phyloP scores from a whole-genome alignment of 1,140 invertebrate genomes.

The Panagrolaimus sp. region DNA sequence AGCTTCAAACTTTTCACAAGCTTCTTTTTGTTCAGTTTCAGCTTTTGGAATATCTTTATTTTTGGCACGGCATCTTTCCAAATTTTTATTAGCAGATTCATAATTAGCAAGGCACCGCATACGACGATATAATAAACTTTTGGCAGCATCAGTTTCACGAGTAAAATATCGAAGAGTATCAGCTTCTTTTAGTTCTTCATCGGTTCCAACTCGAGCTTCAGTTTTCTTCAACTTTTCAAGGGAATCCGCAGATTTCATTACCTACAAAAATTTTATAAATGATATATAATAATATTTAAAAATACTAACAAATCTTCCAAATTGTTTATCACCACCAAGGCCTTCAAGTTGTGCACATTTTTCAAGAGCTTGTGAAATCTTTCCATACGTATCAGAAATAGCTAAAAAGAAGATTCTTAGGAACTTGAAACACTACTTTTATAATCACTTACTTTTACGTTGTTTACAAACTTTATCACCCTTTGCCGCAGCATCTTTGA shows the following conservation, averaged over 20 bases:
- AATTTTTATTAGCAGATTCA: conserved; percentile 87
- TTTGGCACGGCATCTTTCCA: conserved; percentile 89
- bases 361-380: conserved; percentile 81
- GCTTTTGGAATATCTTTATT: conserved; percentile 91
- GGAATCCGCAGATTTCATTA: conserved; percentile 38
- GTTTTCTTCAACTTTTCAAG: conserved; percentile 62
- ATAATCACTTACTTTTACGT: conserved; percentile 73
- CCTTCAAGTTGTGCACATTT: conserved; percentile 68
- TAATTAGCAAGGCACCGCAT: conserved; percentile 82
- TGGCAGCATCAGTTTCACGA: conserved; percentile 89
- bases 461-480: conserved; percentile 86
- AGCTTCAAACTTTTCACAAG: conserved; percentile 90
- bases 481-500: conserved; percentile 82
- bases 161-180: conserved; percentile 95
- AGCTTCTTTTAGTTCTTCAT: conserved; percentile 94
- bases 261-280: no score
- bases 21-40: conserved; percentile 79
- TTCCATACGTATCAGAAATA: conserved; percentile 91
- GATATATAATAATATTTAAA: no score
- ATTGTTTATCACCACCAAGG: conserved; percentile 71
- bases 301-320: conserved; percentile 32
- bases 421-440: not conserved
- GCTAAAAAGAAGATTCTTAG: conserved; percentile 65
- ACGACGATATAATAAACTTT: conserved; percentile 82
- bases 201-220: conserved; percentile 88